A percentile compares a stretch with the other conserved stretches of the same genome.
Evolutionary conservation across 2,113 vertebrate species (phyloP).

Genomic region (Gorilla gorilla): DNA sequence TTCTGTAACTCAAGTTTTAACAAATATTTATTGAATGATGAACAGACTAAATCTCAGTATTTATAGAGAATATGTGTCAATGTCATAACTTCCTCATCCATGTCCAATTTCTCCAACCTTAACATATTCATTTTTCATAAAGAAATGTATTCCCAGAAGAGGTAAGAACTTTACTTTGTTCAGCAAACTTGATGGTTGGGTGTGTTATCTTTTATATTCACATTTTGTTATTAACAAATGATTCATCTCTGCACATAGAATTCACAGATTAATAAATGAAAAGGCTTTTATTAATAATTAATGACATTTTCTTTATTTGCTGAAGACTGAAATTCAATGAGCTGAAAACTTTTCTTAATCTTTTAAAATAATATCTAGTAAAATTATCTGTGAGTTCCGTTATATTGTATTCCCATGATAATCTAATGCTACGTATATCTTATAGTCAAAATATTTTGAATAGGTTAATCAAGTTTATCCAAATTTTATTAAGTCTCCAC

Average conservation of each 20-base stretch:
- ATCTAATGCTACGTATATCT: slow-evolving; percentile 40
- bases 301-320: slow-evolving; percentile 75
- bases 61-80: slow-evolving; percentile 56
- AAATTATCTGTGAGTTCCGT: slow-evolving; percentile 41
- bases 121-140: slow-evolving; percentile 57
- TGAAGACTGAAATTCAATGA: slow-evolving; percentile 61
- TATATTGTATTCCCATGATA: slow-evolving; percentile 40
- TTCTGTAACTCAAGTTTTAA: slow-evolving; percentile 48
- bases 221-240: slow-evolving; percentile 55
- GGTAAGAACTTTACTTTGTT: slow-evolving; percentile 48
- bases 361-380: slow-evolving; percentile 58
- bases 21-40: slow-evolving; percentile 52
- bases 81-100: slow-evolving; percentile 66
- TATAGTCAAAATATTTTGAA: slow-evolving; percentile 70
- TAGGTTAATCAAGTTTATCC: slow-evolving; percentile 59
- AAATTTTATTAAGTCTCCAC: slow-evolving; percentile 64
- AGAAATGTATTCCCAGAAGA: slow-evolving; percentile 35
- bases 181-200: slow-evolving; percentile 17
- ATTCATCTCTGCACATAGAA: slow-evolving; percentile 49
- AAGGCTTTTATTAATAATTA: slow-evolving; percentile 73
- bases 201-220: slow-evolving; percentile 33
- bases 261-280: slow-evolving; percentile 69
- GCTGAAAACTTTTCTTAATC: slow-evolving; percentile 59
- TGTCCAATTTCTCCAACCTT: slow-evolving; percentile 42
- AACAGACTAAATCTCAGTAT: slow-evolving; percentile 43